These are phyloP conservation scores for Anser brachyrhynchus DNA, from an alignment of 2,113 vertebrate genomes.

Conservation along the genomic window DNA sequence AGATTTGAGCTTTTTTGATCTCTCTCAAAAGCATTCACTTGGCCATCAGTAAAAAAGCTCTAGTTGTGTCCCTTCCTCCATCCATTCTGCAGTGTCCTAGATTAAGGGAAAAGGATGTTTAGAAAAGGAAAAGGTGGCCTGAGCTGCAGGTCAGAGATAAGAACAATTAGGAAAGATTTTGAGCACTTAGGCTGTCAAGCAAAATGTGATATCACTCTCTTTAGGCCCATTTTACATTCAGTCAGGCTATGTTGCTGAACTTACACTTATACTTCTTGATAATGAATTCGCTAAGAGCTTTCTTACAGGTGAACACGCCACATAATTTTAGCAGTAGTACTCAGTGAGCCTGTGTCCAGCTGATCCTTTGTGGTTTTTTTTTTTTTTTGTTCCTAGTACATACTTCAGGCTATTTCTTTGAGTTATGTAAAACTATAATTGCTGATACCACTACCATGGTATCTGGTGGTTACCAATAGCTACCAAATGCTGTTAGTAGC, in stretches of 20 bases:
- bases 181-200: not conserved
- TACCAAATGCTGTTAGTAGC: conserved; percentile 1
- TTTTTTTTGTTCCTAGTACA: not conserved
- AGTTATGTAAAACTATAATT: not conserved
- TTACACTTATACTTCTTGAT: not conserved
- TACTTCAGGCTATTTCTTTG: not conserved
- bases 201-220: not conserved
- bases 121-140: not conserved
- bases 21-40: not conserved
- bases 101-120: not conserved
- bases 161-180: not conserved
- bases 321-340: not conserved
- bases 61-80: not conserved
- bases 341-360: not conserved
- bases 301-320: not conserved
- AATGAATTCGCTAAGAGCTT: not conserved
- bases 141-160: not conserved
- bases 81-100: not conserved
- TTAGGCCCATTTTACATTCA: not conserved
- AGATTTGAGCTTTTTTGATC: not conserved
- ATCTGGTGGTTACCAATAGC: not conserved
- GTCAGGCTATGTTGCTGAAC: not conserved
- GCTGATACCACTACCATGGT: not conserved
- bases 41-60: not conserved
- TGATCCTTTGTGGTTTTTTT: not conserved